A percentile compares a stretch with the other conserved stretches of the same genome.
phyloP scores from a whole-genome alignment of 2,113 vertebrate genomes.

The Microtus montanus region DNA sequence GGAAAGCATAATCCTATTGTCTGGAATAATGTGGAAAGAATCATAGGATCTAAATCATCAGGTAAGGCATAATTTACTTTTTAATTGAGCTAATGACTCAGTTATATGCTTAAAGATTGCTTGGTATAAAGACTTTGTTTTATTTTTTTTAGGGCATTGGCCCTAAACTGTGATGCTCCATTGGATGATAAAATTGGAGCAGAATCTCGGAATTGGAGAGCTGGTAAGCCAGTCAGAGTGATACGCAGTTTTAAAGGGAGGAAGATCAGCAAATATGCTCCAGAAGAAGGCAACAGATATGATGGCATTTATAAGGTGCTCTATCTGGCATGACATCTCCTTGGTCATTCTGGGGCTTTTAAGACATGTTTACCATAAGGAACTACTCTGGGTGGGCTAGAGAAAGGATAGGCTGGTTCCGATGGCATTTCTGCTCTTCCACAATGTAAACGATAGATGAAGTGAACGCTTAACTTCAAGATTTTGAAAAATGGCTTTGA shows the following conservation, averaged over 20 bases:
- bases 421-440: constrained; percentile 28
- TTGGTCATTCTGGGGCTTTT: constrained; percentile 73
- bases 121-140: constrained; percentile 78
- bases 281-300: constrained; percentile 99
- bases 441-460: background rate
- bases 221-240: constrained; percentile 97
- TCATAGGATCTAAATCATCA: constrained; percentile 86
- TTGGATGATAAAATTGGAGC: constrained; percentile 98
- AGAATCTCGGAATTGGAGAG: constrained; percentile 98
- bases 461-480: background rate
- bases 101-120: constrained; percentile 60
- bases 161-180: constrained; percentile 97
- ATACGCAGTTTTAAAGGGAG: constrained; percentile 98
- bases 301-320: constrained; percentile 99
- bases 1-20: constrained; percentile 85
- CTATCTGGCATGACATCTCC: constrained; percentile 73
- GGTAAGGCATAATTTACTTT: constrained; percentile 76
- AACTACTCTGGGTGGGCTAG: constrained; percentile 61
- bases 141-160: constrained; percentile 92
- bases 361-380: constrained; percentile 48
- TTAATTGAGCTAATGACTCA: constrained; percentile 68
- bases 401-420: constrained; percentile 12
- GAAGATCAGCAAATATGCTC: constrained; percentile 98
- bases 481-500: background rate
- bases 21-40: constrained; percentile 89